A percentile compares a stretch with the other conserved stretches of the same genome.
Evolutionary conservation across 2,113 vertebrate genomes (phyloP).

Genomic region (Erinaceus europaeus): DNA sequence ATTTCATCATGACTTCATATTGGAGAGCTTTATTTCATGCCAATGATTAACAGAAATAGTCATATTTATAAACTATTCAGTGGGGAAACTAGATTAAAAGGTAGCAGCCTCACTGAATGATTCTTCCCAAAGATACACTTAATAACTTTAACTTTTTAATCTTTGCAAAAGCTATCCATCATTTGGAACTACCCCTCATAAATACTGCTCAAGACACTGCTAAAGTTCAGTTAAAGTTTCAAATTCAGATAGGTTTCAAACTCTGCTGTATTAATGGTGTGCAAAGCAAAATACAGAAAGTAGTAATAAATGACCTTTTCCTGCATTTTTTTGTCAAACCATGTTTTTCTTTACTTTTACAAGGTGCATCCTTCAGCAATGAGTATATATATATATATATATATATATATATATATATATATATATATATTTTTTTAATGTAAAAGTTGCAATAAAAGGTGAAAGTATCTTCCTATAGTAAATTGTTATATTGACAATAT

Average conservation of each 20-base stretch:
- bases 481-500: background rate
- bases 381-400: too few species aligned
- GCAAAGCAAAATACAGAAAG: background rate
- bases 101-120: constrained; percentile 34
- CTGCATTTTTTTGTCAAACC: too few species aligned
- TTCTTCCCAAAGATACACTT: constrained; percentile 42
- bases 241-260: constrained; percentile 43
- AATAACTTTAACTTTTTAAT: constrained; percentile 68
- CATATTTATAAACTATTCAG: constrained; percentile 61
- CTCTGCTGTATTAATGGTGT: constrained; percentile 32
- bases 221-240: constrained; percentile 36
- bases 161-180: constrained; percentile 49
- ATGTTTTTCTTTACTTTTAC: background rate
- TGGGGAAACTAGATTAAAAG: constrained; percentile 49
- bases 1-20: constrained; percentile 42
- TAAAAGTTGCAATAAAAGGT: background rate
- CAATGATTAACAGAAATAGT: constrained; percentile 48
- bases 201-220: background rate
- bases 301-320: background rate
- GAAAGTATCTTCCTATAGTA: background rate
- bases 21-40: constrained; percentile 13
- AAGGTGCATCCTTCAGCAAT: background rate
- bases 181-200: background rate
- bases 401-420: too few species aligned
- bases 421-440: too few species aligned